Conservation (phyloP, 2,113 vertebrate species). For the Cisticola juncidis region DNA sequence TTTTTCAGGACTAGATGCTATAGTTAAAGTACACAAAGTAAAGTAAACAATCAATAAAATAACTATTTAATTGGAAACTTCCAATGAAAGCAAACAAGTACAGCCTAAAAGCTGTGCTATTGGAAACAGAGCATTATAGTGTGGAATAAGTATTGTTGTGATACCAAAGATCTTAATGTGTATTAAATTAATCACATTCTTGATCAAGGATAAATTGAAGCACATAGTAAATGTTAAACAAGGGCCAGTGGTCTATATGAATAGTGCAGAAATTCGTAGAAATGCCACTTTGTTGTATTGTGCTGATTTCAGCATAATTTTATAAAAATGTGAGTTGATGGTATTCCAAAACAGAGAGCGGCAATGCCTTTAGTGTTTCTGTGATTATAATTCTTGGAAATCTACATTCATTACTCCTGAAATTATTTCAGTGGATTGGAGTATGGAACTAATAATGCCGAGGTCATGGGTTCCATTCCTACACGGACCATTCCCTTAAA, state of each 20-base stretch:
- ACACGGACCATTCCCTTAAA: not conserved
- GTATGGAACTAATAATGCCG: rapidly evolving
- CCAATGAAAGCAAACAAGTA: not conserved
- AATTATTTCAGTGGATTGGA: not conserved
- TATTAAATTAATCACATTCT: not conserved
- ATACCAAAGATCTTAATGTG: not conserved
- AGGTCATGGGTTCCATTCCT: rapidly evolving
- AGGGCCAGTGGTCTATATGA: not conserved
- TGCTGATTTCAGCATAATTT: not conserved
- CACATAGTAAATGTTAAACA: not conserved
- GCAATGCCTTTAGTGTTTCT: not conserved
- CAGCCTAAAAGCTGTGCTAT: not conserved
- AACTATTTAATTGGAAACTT: not conserved
- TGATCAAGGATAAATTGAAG: not conserved
- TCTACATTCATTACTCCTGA: not conserved
- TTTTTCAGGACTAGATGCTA: not conserved
- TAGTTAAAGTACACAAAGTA: not conserved
- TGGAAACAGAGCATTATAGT: not conserved
- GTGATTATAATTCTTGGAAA: not conserved
- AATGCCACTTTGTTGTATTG: not conserved
- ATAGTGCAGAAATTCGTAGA: not conserved
- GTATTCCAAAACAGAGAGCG: not conserved
- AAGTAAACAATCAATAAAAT: not conserved
- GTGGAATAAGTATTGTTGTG: not conserved
- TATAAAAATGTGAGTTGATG: not conserved